These are phyloP conservation scores for Helicoverpa zea DNA, from an alignment of 1,140 invertebrate genomes.

Conservation along the genomic window DNA sequence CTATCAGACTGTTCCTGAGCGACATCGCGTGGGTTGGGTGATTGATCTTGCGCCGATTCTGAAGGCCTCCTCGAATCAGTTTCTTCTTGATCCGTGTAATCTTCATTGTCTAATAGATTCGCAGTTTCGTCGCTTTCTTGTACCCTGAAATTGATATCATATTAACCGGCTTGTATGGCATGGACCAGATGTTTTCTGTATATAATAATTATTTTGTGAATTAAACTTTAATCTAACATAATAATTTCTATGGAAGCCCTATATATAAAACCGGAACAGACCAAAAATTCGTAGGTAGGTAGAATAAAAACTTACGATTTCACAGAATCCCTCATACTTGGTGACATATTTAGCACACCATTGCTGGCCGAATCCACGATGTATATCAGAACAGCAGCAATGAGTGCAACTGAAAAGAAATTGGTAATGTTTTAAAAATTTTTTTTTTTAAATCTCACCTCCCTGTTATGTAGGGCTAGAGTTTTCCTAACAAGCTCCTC, in stretches of 20 bases:
- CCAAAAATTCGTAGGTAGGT: not conserved
- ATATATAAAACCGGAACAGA: no score
- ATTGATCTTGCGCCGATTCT: constrained; percentile 39
- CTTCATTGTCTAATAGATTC: constrained; percentile 74
- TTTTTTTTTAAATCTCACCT: no score
- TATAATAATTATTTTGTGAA: no score
- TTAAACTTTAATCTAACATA: no score
- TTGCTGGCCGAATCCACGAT: constrained; percentile 90
- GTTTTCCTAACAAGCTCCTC: no score
- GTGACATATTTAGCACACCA: constrained; percentile 94
- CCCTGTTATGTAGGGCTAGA: no score
- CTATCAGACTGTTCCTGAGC: constrained; percentile 73
- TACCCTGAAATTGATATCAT: not conserved
- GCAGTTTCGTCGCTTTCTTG: constrained; percentile 70
- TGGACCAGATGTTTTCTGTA: no score
- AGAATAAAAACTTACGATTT: constrained; percentile 68
- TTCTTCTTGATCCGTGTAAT: constrained; percentile 74
- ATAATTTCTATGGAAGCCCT: no score
- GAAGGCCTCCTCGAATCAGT: constrained; percentile 59
- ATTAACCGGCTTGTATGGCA: no score
- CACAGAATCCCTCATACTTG: constrained; percentile 87
- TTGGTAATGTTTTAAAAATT: no score
- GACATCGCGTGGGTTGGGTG: constrained; percentile 55
- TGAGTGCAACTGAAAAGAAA: constrained; percentile 90
- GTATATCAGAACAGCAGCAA: constrained; percentile 92